A percentile compares a stretch with the other conserved stretches of the same genome.
Evolutionary conservation across 1,140 invertebrate species (phyloP).

Genomic region (Papilio polytes): DNA sequence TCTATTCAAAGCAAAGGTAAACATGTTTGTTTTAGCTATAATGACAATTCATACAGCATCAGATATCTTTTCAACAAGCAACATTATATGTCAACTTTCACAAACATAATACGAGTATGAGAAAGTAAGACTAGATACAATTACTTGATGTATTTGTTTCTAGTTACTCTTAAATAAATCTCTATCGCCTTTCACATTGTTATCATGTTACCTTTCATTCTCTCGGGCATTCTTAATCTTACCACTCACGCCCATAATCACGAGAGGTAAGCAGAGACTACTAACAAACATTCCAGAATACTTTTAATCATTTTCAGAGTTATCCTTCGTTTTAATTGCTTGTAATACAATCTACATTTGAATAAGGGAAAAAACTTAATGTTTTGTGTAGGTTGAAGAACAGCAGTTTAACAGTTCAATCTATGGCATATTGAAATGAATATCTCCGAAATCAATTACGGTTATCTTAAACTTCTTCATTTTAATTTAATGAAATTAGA

Average conservation of each 20-base stretch:
- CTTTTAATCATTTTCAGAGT: too few species aligned
- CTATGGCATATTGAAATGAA: too few species aligned
- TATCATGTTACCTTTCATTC: not conserved
- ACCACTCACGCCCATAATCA: not conserved
- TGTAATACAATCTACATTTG: too few species aligned
- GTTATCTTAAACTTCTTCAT: not conserved
- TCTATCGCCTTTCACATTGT: conserved; percentile 15
- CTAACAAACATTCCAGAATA: too few species aligned
- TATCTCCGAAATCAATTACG: not conserved
- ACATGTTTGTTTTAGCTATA: not conserved
- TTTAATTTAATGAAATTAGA: conserved; percentile 2
- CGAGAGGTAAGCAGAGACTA: too few species aligned
- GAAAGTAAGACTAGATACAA: conserved; percentile 18
- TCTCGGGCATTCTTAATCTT: not conserved
- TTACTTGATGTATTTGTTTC: conserved; percentile 12
- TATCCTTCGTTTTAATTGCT: too few species aligned
- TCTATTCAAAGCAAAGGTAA: not conserved
- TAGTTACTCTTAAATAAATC: not conserved
- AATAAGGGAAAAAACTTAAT: too few species aligned
- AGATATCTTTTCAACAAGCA: conserved; percentile 14
- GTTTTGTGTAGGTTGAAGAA: too few species aligned
- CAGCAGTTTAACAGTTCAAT: too few species aligned
- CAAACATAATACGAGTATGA: not conserved
- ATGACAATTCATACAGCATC: too few species aligned
- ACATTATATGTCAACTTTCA: conserved; percentile 20